These are phyloP conservation scores for Mimas tiliae DNA, from an alignment of 2,888 invertebrate genomes.

Conservation along the genomic window DNA sequence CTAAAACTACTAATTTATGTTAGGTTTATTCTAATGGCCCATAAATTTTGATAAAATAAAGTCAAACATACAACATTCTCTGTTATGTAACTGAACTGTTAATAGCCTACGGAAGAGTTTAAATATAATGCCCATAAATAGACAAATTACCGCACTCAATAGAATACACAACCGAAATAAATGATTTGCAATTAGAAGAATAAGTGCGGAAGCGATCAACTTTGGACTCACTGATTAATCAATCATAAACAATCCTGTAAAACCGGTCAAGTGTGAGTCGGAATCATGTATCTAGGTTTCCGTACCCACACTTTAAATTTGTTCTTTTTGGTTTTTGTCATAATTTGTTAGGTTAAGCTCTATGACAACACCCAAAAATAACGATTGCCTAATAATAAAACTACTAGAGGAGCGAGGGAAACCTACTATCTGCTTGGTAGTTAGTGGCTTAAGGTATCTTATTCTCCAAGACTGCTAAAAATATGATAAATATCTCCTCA, in stretches of 20 bases:
- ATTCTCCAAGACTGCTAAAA: too few species aligned
- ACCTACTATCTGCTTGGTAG: too few species aligned
- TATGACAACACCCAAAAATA: too few species aligned
- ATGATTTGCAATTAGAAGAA: slow-evolving; percentile 66
- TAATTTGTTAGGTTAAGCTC: too few species aligned
- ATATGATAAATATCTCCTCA: too few species aligned
- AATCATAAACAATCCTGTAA: slow-evolving; percentile 74
- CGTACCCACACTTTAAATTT: too few species aligned
- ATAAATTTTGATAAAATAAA: slow-evolving; percentile 29
- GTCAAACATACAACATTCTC: slow-evolving; percentile 27
- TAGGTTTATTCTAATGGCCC: slow-evolving; percentile 26
- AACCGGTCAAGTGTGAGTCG: slow-evolving; percentile 28
- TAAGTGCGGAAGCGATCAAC: slow-evolving; percentile 72
- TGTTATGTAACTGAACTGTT: slow-evolving; percentile 28
- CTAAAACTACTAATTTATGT: slow-evolving; percentile 27
- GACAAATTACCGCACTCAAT: slow-evolving; percentile 43
- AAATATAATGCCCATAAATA: slow-evolving; percentile 41
- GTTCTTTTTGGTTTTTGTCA: too few species aligned
- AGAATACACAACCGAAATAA: slow-evolving; percentile 40
- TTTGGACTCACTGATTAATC: slow-evolving; percentile 70
- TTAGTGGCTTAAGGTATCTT: too few species aligned
- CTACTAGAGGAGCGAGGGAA: too few species aligned
- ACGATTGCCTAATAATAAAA: too few species aligned
- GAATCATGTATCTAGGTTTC: too few species aligned
- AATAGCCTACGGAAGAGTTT: slow-evolving; percentile 40